phyloP scores from a whole-genome alignment of 2,888 invertebrate species.

The Melanotus villosus region DNA sequence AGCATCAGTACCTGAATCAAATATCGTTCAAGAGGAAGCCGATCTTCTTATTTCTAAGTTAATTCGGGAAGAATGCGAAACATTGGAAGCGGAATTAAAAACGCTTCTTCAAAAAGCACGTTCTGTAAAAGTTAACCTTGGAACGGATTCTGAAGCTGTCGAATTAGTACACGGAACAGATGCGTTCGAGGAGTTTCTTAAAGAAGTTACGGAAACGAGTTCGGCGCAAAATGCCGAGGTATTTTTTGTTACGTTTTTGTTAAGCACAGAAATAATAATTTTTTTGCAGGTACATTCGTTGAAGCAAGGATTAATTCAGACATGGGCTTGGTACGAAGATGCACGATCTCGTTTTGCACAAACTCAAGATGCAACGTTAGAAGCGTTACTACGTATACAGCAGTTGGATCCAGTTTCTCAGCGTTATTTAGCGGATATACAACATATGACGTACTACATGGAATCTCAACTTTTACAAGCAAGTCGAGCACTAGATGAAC shows the following conservation, averaged over 20 bases:
- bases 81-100: constrained; percentile 77
- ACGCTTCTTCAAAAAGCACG: constrained; percentile 73
- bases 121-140: constrained; percentile 71
- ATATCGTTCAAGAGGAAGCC: constrained; percentile 55
- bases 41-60: constrained; percentile 71
- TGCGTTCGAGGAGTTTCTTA: constrained; percentile 73
- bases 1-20: constrained; percentile 5
- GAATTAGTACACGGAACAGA: constrained; percentile 70
- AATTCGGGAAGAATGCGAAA: constrained; percentile 76
- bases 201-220: constrained; percentile 76
- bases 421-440: constrained; percentile 78
- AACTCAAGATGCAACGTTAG: constrained; percentile 62
- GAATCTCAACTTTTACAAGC: constrained; percentile 83
- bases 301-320: constrained; percentile 71
- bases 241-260: constrained; percentile 14
- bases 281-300: constrained; percentile 64
- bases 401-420: constrained; percentile 78
- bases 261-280: too few relatives aligned
- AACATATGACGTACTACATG: constrained; percentile 79
- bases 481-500: constrained; percentile 80
- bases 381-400: constrained; percentile 62
- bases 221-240: constrained; percentile 75
- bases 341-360: constrained; percentile 69
- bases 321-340: constrained; percentile 74
- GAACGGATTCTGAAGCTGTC: constrained; percentile 73